These are phyloP conservation scores for Corythaeola cristata DNA, from an alignment of 2,113 vertebrate genomes.

Conservation along the genomic window DNA sequence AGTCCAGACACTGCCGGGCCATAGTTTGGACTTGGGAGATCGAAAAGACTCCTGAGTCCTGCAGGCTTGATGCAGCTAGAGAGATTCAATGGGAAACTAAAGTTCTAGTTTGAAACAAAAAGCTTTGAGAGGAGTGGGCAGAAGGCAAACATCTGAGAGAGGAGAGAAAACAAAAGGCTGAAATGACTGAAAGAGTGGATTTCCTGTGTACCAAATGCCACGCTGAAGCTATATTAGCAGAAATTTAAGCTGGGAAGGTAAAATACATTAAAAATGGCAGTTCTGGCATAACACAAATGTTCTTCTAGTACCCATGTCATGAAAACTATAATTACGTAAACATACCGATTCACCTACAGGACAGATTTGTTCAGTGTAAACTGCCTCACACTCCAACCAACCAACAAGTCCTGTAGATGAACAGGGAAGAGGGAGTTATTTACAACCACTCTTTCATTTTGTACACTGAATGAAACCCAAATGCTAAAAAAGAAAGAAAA, in stretches of 20 bases:
- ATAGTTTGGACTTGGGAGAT: background rate
- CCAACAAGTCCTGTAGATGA: background rate
- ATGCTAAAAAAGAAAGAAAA: background rate
- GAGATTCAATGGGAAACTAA: background rate
- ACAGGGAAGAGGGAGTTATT: background rate
- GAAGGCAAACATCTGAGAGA: background rate
- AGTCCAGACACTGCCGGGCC: background rate
- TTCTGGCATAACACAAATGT: background rate
- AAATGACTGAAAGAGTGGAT: background rate
- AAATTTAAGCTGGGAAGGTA: background rate
- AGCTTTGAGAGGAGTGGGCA: background rate
- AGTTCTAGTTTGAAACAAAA: background rate
- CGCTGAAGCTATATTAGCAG: background rate
- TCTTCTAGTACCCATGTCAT: rapidly evolving
- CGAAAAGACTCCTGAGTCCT: background rate
- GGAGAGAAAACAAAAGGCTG: background rate
- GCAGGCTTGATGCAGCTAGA: background rate
- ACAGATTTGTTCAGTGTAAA: background rate
- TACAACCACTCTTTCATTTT: background rate
- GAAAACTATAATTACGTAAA: background rate
- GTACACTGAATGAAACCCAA: background rate
- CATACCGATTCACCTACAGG: background rate
- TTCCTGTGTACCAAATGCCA: background rate
- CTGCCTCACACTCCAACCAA: background rate
- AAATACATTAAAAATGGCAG: background rate